Evolutionary conservation across 2,888 invertebrate genomes (phyloP), one percentile per base, ranked within the genome.

Genomic region (Acanthosepion pharaonis): DNA sequence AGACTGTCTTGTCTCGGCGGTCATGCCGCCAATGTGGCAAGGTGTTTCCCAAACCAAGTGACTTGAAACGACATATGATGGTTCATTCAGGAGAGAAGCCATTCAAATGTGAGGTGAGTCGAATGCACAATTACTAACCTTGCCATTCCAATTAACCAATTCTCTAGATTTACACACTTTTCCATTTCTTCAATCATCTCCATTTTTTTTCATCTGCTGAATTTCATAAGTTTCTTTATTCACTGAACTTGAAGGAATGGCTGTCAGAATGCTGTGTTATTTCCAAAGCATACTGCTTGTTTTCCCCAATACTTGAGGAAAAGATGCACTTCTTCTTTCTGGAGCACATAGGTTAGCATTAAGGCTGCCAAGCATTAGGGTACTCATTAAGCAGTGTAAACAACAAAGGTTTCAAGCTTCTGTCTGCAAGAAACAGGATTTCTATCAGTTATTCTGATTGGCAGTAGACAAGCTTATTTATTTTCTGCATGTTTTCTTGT

Each of bases 41-140:
- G 95, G 96, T 96, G 51, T 97, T 96, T 95, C 96, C 96, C 78
- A 97, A 97, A 95, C 97, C 97, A 53, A 97, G 97, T 94, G 97
- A 97, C 95, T 95, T 97, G 94, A 96, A 96, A 95, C 96, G 97
- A 15, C 97, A 97, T 95, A 96, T 97, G 96, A 96, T 97, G 96
- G 96, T 96, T 94, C 97, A 97, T 95, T 55, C 97, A 25, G 97
- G 97, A 78, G 97, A 97, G 94, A 96, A 96, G 92, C 97, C 97
- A 15, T 97, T 96, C 95, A 96, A 96, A 94, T 97, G 97, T 95
- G 95, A 96, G 95, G 96, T 97, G 95, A 96, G 96, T 95, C n/a
- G 51, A 48, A 49, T 93, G 49, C 93, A 53, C 53, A 78, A 78
- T 93, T 53, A 93, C 92, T 93, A 92, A 92, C 51, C 92, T 92